phyloP scores from a whole-genome alignment of 2,888 invertebrate genomes.

The Eristalis tenax region DNA sequence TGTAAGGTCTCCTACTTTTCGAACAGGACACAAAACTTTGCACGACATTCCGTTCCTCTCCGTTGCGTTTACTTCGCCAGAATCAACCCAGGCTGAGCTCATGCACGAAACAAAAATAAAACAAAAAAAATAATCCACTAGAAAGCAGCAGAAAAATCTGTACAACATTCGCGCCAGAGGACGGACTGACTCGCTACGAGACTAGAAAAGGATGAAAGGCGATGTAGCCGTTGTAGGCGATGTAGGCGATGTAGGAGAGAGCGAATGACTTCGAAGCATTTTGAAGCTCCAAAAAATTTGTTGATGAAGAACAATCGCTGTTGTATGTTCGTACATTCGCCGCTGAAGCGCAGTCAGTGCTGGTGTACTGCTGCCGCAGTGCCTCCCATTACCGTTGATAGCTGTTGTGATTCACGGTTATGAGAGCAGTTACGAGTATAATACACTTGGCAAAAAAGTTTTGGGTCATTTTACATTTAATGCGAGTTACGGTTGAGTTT shows the following conservation, averaged over 20 bases:
- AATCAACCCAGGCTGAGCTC: conserved; percentile 31
- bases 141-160: neutral
- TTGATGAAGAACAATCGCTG: conserved; percentile 61
- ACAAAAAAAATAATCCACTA: neutral
- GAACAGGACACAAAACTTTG: conserved; percentile 63
- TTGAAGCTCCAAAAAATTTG: conserved; percentile 54
- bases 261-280: conserved; percentile 17
- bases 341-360: neutral
- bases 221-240: neutral
- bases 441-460: conserved; percentile 41
- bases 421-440: conserved; percentile 18
- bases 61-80: conserved; percentile 6
- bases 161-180: conserved; percentile 8
- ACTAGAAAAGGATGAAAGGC: neutral
- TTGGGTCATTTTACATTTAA: conserved; percentile 49
- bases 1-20: neutral
- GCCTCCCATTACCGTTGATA: conserved; percentile 29
- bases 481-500: conserved; percentile 38
- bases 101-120: neutral
- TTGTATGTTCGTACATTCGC: neutral
- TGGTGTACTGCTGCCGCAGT: conserved; percentile 2
- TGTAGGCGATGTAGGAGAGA: neutral
- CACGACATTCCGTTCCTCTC: conserved; percentile 15
- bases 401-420: conserved; percentile 53
- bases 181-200: neutral